Evolutionary conservation across 1,140 invertebrate genomes (phyloP).

Genomic region (Apis mellifera): DNA sequence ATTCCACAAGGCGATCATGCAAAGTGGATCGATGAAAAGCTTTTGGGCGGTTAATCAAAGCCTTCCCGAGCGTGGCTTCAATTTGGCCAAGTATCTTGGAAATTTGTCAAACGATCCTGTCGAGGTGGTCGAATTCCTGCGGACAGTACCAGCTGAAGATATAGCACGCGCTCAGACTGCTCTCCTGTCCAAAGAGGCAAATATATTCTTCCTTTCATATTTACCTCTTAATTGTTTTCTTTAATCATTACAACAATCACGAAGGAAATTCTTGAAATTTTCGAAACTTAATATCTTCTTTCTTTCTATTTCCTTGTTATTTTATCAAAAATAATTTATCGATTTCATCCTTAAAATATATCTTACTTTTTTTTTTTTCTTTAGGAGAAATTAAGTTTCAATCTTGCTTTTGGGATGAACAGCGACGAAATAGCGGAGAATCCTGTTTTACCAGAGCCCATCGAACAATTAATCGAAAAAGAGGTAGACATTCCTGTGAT

Average conservation of each 20-base stretch:
- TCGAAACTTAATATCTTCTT: too few relatives aligned
- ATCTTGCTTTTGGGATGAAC: constrained; percentile 13
- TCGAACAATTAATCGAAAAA: constrained; percentile 25
- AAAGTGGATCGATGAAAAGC: constrained; percentile 81
- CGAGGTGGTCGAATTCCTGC: constrained; percentile 78
- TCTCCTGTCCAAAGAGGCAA: neutral
- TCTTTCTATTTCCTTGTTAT: too few relatives aligned
- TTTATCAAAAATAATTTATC: too few relatives aligned
- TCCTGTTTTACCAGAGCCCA: constrained; percentile 43
- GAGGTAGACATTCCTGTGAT: constrained; percentile 50
- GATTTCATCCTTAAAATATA: too few relatives aligned
- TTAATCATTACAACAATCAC: neutral
- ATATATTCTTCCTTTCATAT: neutral
- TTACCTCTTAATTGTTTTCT: neutral
- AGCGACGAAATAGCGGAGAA: constrained; percentile 28
- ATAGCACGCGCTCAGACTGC: constrained; percentile 41
- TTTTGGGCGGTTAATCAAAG: constrained; percentile 72
- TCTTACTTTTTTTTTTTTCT: neutral
- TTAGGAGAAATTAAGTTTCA: neutral
- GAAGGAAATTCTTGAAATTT: neutral
- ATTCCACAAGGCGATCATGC: constrained; percentile 83
- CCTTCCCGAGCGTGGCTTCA: constrained; percentile 70
- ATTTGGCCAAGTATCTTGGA: constrained; percentile 76
- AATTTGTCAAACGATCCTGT: constrained; percentile 76
- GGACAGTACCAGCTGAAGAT: constrained; percentile 67